phyloP scores from a whole-genome alignment of 64 coral and sea anemone species.

The Montipora capricornis region DNA sequence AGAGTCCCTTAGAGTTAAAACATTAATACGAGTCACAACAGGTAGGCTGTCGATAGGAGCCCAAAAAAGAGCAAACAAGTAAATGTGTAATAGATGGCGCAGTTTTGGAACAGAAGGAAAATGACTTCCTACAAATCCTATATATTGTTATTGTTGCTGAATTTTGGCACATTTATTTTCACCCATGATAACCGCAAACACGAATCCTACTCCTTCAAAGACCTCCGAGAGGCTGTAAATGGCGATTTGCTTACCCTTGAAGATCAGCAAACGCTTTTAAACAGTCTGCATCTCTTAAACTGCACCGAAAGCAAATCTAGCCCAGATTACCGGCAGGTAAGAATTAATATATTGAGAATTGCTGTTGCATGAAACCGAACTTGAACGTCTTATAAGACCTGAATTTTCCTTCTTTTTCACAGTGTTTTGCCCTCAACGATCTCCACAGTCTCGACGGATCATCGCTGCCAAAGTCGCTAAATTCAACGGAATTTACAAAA shows the following conservation, averaged over 20 bases:
- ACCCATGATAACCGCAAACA: slow-evolving; percentile 19
- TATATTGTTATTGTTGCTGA: slow-evolving; percentile 1
- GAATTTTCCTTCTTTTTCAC: neutral
- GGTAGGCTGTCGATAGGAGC: too few species aligned
- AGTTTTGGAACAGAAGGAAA: neutral
- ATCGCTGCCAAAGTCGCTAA: neutral
- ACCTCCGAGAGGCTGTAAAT: slow-evolving; percentile 4
- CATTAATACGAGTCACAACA: too few species aligned
- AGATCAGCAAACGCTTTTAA: slow-evolving; percentile 7
- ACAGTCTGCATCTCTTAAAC: slow-evolving; percentile 36
- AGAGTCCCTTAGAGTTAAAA: too few species aligned
- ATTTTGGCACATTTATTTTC: neutral
- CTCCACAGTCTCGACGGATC: neutral
- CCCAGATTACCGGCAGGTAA: neutral
- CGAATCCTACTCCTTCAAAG: slow-evolving; percentile 14
- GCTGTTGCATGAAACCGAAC: too few species aligned
- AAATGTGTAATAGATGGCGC: neutral
- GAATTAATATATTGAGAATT: neutral
- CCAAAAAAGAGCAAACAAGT: too few species aligned
- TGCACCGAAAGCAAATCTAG: neutral
- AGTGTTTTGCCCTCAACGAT: neutral
- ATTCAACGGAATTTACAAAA: neutral
- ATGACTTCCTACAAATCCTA: neutral
- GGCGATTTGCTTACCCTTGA: neutral
- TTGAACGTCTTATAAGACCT: too few species aligned